Base-by-base conservation (phyloP, 1,140 invertebrate species). In the Dufourea novaeangliae region DNA sequence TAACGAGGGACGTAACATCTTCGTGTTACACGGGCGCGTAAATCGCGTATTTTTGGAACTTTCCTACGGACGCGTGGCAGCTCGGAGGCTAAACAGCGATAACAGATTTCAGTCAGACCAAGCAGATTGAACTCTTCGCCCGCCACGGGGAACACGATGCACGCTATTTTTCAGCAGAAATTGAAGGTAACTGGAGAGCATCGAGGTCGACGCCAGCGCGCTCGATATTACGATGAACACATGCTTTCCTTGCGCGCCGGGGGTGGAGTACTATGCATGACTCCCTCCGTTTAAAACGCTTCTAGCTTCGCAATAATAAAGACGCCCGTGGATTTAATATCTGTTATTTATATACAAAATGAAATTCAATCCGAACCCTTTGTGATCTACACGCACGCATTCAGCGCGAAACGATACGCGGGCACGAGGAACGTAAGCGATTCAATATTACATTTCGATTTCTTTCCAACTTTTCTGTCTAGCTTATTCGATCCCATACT, bases 301-400 rank as follows among this genome's bases (percentile, higher is more conserved):
- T 56, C 66, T 67, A 73, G 68, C 79, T 81, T 71, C 56, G 80
- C 84, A 80, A 79, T 86, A 83, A 84, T 87, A 87, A 87, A 87
- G 79, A 75, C 80, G n/a, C 41, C 76, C 80, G 79, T 70, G 68
- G 75, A 82, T 80, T 89, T 82, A 89, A 88, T 88, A 87, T 88
- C 87, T 87, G 46, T 50, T 50, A 50, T 50, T 50, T 50, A 50
- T 50, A 50, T n/a, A n/a, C 20, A 50, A n/a, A 50, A 6, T 50
- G 20, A 50, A 50, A 50, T 7, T 50, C 46, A n/a, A 50, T 50
- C 46, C 17, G 41, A 14, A 14, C 41, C 17, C 46, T 22, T 50
- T 50, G 46, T 50, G 20, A 50, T 50, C 46, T 50, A 50, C 20
- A n/a, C 1, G 8, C 44, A n/a, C 44, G 3, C 17, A 4, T 6